Base-by-base conservation (phyloP, 2,113 vertebrate genomes). In the Poeciliopsis prolifica region DNA sequence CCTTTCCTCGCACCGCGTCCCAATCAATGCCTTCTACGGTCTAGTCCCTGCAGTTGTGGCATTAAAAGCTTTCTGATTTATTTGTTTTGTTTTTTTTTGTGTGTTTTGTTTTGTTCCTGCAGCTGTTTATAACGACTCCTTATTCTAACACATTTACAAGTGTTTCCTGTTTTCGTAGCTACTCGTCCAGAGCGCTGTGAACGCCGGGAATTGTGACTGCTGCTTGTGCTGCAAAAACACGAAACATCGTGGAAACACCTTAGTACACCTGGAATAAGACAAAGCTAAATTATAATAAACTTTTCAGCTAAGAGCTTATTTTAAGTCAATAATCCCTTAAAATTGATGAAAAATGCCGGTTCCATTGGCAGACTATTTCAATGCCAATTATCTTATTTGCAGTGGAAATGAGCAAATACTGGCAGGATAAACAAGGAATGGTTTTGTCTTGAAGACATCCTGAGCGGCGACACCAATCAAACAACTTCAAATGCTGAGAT, bases 21-120 rank as follows among this genome's bases (percentile, higher is more conserved):
- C 61, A 67, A 88, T 92, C 87, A 69, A 91, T 91, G 83, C 58
- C 37, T 67, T 48, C 78, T 63, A 12, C n/a, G 64, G 80, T 75
- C 31, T 58, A 37, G 40, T 78, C 75, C 65, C 61, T 68, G 75
- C 61, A 67, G 17, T 24, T 30, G 68, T 61, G 82, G 76, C 74
- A 63, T 75, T 72, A 44, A 68, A 69, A 78, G 29, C 31, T 9
- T 65, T 63, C 70, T 75, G 48, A 40, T n/a, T 73, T 37, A 12
- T 37, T 37, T 37, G 11, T 37, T 10, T 37, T 37, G 28, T 1
- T 35, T 9, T 61, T 71, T 30, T 74, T 68, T 42, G 1, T 79
- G 63, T 71, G 11, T 42, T 30, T 17, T 28, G 28, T 28, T 35
- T n/a, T 40, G 14, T 61, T 48, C 64, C 22, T 22, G 70, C 54